A percentile compares a stretch with the other conserved stretches of the same genome.
These are phyloP conservation scores for Thymelicus acteon DNA, from an alignment of 2,888 invertebrate species.

Conservation along the genomic window DNA sequence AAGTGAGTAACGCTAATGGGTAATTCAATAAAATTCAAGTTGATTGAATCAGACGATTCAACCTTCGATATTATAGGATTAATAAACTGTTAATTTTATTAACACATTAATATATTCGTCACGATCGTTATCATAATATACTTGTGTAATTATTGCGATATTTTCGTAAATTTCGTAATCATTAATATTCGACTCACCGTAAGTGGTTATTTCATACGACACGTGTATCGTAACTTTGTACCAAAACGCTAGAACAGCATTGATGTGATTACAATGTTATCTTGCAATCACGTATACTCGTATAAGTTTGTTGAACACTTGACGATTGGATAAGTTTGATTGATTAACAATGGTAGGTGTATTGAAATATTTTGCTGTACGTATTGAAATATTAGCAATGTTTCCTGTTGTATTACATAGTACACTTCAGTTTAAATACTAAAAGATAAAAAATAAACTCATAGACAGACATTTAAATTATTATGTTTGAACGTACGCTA, in stretches of 20 bases:
- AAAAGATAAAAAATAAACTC: too few relatives aligned
- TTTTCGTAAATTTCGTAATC: neutral
- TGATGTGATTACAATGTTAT: neutral
- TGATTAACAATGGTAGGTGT: neutral
- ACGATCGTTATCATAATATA: neutral
- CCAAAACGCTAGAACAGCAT: slow-evolving; percentile 1
- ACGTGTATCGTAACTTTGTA: slow-evolving; percentile 5
- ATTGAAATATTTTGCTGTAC: neutral
- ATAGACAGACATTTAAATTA: too few relatives aligned
- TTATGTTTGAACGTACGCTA: neutral
- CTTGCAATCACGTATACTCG: slow-evolving; percentile 4
- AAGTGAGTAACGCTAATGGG: too few relatives aligned
- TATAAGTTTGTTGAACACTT: neutral
- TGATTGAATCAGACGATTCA: neutral
- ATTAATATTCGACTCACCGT: neutral
- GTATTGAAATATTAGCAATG: neutral
- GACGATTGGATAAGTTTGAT: neutral
- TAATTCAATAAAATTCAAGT: neutral
- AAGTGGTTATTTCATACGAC: neutral
- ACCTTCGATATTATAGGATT: neutral
- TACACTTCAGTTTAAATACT: too few relatives aligned
- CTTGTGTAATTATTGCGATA: neutral
- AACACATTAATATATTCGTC: neutral
- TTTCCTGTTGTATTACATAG: neutral
- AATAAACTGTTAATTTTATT: neutral